These are phyloP conservation scores for Galeopsomyia nigrocyanea DNA, from an alignment of 2,888 invertebrate species.

Conservation along the genomic window DNA sequence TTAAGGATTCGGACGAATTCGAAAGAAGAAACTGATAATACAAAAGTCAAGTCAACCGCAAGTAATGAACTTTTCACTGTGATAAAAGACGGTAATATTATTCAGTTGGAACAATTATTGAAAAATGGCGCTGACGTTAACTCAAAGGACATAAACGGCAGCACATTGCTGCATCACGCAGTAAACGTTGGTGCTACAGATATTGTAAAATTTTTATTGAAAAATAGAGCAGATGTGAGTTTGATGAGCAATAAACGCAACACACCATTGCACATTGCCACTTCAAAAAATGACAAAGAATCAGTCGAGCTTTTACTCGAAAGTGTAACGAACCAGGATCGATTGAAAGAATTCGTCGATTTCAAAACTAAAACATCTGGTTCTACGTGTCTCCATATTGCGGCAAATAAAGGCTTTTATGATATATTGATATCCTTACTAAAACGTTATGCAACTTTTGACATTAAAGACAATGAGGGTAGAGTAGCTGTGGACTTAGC, in stretches of 20 bases:
- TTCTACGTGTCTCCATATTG: constrained; percentile 48
- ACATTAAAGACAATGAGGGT: constrained; percentile 48
- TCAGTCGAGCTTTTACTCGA: constrained; percentile 43
- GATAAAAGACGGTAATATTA: constrained; percentile 12
- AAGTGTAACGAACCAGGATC: constrained; percentile 30
- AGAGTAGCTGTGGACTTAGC: constrained; percentile 51
- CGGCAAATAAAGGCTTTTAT: constrained; percentile 48
- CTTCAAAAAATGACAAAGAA: constrained; percentile 42
- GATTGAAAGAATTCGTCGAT: constrained; percentile 49
- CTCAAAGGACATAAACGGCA: constrained; percentile 29
- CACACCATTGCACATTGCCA: constrained; percentile 50
- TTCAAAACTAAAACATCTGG: constrained; percentile 47
- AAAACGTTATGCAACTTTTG: constrained; percentile 49
- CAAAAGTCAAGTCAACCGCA: too few species aligned
- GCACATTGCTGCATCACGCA: constrained; percentile 50
- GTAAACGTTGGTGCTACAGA: constrained; percentile 39
- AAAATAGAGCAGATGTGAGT: constrained; percentile 45
- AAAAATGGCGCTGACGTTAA: neutral
- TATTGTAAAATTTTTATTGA: constrained; percentile 45
- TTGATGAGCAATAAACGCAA: constrained; percentile 48
- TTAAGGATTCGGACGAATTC: too few species aligned
- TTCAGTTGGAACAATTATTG: neutral
- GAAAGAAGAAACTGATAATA: too few species aligned
- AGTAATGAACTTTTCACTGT: constrained; percentile 23
- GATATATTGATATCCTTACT: constrained; percentile 48